Percentiles rank a stretch among this genome's conserved stretches.
Evolutionary conservation across 2,888 invertebrate species (phyloP).

Genomic region (Agrilus cyanescens): DNA sequence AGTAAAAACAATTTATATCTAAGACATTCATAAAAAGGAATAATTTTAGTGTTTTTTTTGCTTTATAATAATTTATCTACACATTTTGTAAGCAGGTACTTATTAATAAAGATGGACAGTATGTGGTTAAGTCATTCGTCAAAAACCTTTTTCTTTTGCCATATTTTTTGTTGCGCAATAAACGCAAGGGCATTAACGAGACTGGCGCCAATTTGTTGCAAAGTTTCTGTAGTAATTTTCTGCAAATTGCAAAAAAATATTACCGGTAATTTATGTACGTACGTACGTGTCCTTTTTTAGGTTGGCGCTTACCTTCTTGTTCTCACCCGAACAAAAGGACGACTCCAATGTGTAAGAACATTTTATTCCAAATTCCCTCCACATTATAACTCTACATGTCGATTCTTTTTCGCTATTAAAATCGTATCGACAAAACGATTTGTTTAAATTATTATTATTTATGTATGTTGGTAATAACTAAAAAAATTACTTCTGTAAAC

Average conservation of each 20-base stretch:
- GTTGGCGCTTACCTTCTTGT: slow-evolving; percentile 18
- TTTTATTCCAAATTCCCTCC: slow-evolving; percentile 70
- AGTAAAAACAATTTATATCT: too few species aligned
- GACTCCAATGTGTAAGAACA: slow-evolving; percentile 78
- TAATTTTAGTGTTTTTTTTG: too few species aligned
- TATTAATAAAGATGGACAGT: too few species aligned
- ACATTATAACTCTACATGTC: slow-evolving; percentile 74
- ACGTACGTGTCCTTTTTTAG: background rate
- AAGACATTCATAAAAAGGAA: too few species aligned
- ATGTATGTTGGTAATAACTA: slow-evolving; percentile 16
- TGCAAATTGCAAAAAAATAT: slow-evolving; percentile 10
- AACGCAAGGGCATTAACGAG: slow-evolving; percentile 16
- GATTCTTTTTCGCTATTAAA: slow-evolving; percentile 69
- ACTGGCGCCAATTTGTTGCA: slow-evolving; percentile 21
- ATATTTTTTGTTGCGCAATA: slow-evolving; percentile 7
- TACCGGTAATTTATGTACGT: background rate
- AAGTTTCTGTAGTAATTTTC: slow-evolving; percentile 20
- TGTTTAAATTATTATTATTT: slow-evolving; percentile 16
- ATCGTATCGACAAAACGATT: slow-evolving; percentile 39
- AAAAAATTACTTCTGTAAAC: slow-evolving; percentile 8
- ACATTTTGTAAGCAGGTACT: too few species aligned
- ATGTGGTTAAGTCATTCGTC: too few species aligned
- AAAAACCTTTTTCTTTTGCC: too few species aligned
- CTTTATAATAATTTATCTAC: too few species aligned
- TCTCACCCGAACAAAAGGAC: slow-evolving; percentile 51